Evolutionary conservation across 2,113 vertebrate species (phyloP).

Genomic region (Albula glossodonta): DNA sequence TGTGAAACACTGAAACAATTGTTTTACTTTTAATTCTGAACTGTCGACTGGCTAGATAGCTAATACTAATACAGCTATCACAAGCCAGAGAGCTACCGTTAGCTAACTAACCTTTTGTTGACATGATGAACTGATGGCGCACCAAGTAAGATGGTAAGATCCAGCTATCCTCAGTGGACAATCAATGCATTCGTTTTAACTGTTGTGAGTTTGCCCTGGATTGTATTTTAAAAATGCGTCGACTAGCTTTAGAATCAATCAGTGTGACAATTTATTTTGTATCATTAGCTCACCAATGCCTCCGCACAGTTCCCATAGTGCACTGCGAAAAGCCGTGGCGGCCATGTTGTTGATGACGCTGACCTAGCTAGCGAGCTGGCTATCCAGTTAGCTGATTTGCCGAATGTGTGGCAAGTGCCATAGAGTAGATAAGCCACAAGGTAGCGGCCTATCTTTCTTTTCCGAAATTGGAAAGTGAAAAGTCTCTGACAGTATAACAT

Average conservation of each 20-base stretch:
- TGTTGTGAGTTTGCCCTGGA: background rate
- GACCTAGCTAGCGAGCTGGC: background rate
- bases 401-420: background rate
- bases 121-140: background rate
- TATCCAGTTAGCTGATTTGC: background rate
- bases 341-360: background rate
- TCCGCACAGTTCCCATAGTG: background rate
- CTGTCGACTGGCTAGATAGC: background rate
- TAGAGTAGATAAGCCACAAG: background rate
- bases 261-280: background rate
- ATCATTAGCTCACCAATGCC: background rate
- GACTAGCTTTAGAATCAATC: background rate
- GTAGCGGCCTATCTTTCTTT: background rate
- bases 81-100: background rate
- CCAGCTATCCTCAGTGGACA: background rate
- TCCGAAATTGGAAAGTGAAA: no score
- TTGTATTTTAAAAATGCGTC: background rate
- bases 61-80: background rate
- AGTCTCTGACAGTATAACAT: no score
- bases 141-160: background rate
- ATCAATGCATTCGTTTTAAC: background rate
- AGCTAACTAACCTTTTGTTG: slow-evolving; percentile 1
- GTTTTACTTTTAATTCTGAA: background rate
- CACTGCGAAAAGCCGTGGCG: background rate
- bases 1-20: background rate